Base-by-base conservation (phyloP, 2,888 invertebrate species). In the Troglohyphantes excavatus region DNA sequence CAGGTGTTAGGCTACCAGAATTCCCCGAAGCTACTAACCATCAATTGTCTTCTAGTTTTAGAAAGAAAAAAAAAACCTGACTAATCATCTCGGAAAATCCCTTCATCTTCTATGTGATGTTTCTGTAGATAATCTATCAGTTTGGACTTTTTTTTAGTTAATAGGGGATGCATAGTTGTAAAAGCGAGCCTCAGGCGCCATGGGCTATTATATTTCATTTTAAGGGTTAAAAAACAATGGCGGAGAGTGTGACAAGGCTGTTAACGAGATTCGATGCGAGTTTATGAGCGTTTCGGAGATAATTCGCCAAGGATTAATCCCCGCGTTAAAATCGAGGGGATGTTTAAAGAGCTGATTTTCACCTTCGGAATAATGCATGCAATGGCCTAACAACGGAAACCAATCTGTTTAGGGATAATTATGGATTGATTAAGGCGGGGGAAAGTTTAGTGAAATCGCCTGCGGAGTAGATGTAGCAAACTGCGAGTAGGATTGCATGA, bases 401-500 rank as follows among this genome's bases (percentile, higher is more conserved):
- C 81, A 81, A 67, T 81, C 81, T 79, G 63, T 82, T 82, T 33
- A 21, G 29, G 46, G 46, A 46, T 88, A 88, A 88, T 88, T 88
- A 81, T 67, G 39, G 43, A 53, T 63, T 73, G 65, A 23, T 39
- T 65, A 23, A 23, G 27, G 59, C 26, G 79, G 7, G 33, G 59
- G 68, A 33, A 26, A 39, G 39, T 39, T 39, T 39, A n/a, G n/a
- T n/a, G n/a, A n/a, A n/a, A n/a, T n/a, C n/a, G n/a, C n/a, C n/a
- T n/a, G n/a, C n/a, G n/a, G n/a, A n/a, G n/a, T n/a, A n/a, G n/a
- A n/a, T n/a, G n/a, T n/a, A n/a, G n/a, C n/a, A n/a, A n/a, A n/a
- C n/a, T n/a, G n/a, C n/a, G n/a, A n/a, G n/a, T n/a, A n/a, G n/a
- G n/a, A n/a, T n/a, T n/a, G n/a, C n/a, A n/a, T n/a, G n/a, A n/a